These are phyloP conservation scores for Hippocampus guttulatus DNA, from an alignment of 2,113 vertebrate species.

Conservation along the genomic window DNA sequence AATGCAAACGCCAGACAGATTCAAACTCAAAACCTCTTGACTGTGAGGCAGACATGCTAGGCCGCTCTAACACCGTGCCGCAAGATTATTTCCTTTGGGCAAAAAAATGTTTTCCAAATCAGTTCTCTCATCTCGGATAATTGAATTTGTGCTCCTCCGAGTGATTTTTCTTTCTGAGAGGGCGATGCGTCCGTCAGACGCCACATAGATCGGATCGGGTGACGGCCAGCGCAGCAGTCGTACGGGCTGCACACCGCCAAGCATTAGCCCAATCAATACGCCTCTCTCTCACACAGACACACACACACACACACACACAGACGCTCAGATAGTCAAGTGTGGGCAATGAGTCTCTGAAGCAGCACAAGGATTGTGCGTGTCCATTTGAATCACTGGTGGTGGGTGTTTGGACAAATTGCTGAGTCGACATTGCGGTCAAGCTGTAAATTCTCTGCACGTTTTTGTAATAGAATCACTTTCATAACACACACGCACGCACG, in stretches of 20 bases:
- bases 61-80: too few species aligned
- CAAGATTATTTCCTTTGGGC: background rate
- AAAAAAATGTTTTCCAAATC: background rate
- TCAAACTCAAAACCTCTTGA: background rate
- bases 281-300: slow-evolving; percentile 1
- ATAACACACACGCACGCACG: background rate
- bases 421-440: slow-evolving; percentile 39
- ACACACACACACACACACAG: slow-evolving; percentile 2
- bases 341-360: slow-evolving; percentile 19
- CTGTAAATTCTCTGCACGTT: background rate
- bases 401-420: slow-evolving; percentile 45
- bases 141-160: slow-evolving; percentile 29
- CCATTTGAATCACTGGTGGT: slow-evolving; percentile 46
- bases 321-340: slow-evolving; percentile 13
- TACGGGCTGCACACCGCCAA: slow-evolving; percentile 61
- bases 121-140: slow-evolving; percentile 14
- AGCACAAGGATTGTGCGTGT: slow-evolving; percentile 47
- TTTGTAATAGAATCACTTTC: background rate
- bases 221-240: slow-evolving; percentile 58
- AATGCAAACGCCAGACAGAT: background rate
- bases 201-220: slow-evolving; percentile 52
- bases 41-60: background rate
- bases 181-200: slow-evolving; percentile 48
- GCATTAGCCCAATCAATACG: slow-evolving; percentile 63
- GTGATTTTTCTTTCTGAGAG: slow-evolving; percentile 35